Evolutionary conservation across 23 tunicate genomes (phyloP).

Genomic region (Phallusia fumigata): DNA sequence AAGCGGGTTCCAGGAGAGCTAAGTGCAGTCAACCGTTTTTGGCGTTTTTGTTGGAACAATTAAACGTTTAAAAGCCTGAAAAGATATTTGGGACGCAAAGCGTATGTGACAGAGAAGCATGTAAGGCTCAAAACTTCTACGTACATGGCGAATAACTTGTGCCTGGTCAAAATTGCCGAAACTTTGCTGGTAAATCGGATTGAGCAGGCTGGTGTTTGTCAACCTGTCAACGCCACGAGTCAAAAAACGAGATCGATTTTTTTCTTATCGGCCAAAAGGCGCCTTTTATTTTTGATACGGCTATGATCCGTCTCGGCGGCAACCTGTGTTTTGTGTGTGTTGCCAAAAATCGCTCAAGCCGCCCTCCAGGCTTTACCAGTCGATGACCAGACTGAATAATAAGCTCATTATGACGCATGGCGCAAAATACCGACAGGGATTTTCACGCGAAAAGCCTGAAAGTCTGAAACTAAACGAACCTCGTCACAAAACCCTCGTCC

Average conservation of each 20-base stretch:
- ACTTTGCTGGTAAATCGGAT: no score
- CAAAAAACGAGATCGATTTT: neutral
- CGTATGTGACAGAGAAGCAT: no score
- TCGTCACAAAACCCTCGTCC: neutral
- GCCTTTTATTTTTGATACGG: neutral
- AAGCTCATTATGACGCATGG: conserved; percentile 1
- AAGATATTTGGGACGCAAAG: no score
- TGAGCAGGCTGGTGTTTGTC: neutral
- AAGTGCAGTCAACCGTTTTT: no score
- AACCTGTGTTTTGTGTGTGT: neutral
- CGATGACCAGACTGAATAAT: neutral
- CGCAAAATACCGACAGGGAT: neutral
- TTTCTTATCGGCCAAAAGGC: conserved; percentile 1
- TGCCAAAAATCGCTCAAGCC: no score
- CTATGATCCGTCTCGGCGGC: neutral
- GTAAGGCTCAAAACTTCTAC: no score
- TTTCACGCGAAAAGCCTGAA: neutral
- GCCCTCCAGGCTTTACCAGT: no score
- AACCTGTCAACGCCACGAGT: neutral
- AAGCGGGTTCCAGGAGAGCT: no score
- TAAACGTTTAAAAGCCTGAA: no score
- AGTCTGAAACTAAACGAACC: neutral
- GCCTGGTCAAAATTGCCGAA: no score
- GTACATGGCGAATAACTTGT: no score
- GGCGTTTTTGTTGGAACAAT: no score